These are phyloP conservation scores for Cantharis flavilabris DNA, from an alignment of 2,888 invertebrate species.

Conservation along the genomic window DNA sequence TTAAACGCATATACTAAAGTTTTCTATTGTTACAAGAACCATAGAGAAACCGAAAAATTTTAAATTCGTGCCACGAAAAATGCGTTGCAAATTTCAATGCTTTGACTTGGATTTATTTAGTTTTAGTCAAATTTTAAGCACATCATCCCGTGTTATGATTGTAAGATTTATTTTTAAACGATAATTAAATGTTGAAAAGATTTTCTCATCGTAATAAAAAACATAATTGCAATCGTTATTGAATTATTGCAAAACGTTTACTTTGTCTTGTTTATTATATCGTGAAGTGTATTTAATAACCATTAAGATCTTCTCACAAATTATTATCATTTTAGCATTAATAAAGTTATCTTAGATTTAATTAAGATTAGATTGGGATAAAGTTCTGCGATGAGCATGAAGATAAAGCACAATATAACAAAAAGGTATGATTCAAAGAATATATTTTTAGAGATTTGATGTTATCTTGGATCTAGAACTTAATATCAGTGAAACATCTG, in stretches of 20 bases:
- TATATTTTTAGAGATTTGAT: constrained; percentile 16
- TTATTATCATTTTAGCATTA: neutral
- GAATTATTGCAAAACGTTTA: neutral
- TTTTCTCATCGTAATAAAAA: neutral
- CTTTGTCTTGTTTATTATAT: neutral
- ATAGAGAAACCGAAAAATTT: constrained; percentile 29
- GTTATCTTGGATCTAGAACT: constrained; percentile 31
- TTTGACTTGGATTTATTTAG: neutral
- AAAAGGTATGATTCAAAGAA: constrained; percentile 21
- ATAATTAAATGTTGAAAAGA: neutral
- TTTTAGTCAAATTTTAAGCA: neutral
- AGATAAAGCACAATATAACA: constrained; percentile 16
- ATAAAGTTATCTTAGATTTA: constrained; percentile 23
- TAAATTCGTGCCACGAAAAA: constrained; percentile 27
- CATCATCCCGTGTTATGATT: neutral
- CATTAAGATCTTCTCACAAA: neutral
- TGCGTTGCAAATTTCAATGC: constrained; percentile 20
- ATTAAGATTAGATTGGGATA: constrained; percentile 22
- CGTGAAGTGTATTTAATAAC: neutral
- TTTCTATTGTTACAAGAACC: constrained; percentile 11
- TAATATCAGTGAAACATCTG: constrained; percentile 33
- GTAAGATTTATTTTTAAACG: neutral
- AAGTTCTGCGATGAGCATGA: constrained; percentile 6
- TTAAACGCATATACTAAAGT: constrained; percentile 12
- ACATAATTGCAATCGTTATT: neutral